These are phyloP conservation scores for Epirrhoe alternata DNA, from an alignment of 2,888 invertebrate genomes.

Conservation along the genomic window DNA sequence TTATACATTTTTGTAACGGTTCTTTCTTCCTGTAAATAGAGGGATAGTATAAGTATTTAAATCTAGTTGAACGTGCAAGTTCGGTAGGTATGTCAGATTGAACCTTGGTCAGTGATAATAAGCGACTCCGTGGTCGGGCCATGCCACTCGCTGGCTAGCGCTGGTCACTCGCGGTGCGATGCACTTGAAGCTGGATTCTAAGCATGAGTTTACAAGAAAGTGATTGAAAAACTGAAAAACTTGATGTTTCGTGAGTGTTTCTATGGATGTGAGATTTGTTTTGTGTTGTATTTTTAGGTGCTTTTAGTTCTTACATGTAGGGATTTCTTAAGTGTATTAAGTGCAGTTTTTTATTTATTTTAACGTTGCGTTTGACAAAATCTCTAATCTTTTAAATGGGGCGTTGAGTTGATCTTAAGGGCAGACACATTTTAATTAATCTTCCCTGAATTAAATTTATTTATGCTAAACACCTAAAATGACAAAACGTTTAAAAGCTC, in stretches of 20 bases:
- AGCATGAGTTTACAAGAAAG: neutral
- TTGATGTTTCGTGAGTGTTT: neutral
- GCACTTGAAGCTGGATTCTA: slow-evolving; percentile 3
- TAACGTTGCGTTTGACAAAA: too few species aligned
- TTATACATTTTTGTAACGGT: too few species aligned
- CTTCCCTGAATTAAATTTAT: too few species aligned
- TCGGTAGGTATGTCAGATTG: slow-evolving; percentile 46
- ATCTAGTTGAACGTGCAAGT: neutral
- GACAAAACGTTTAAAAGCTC: too few species aligned
- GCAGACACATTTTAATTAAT: too few species aligned
- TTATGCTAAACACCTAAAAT: too few species aligned
- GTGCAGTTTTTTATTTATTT: too few species aligned
- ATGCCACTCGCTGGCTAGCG: slow-evolving; percentile 29
- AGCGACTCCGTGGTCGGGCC: slow-evolving; percentile 48
- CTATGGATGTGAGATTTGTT: neutral
- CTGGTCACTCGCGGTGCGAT: slow-evolving; percentile 6
- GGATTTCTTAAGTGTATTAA: too few species aligned
- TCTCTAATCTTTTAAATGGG: too few species aligned
- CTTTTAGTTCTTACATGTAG: too few species aligned
- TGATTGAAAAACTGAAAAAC: neutral
- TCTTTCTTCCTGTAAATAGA: too few species aligned
- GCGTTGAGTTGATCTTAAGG: too few species aligned
- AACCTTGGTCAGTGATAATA: slow-evolving; percentile 71
- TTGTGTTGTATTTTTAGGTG: neutral
- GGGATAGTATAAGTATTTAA: neutral